phyloP scores from a whole-genome alignment of 2,888 invertebrate species.

The Diplolepis rosae region DNA sequence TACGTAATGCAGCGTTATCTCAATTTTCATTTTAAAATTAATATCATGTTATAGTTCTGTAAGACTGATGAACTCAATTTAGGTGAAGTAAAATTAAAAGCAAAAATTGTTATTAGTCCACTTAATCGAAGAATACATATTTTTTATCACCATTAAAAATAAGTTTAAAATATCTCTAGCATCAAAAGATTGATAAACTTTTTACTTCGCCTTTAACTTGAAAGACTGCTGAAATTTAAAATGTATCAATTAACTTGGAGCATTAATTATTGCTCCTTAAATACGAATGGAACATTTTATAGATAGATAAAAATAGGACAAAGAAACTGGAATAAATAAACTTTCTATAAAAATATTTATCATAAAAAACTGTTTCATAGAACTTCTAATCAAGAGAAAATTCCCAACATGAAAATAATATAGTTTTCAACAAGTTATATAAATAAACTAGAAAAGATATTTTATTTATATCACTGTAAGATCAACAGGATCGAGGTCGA shows the following conservation, averaged over 20 bases:
- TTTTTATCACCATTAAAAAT: not conserved
- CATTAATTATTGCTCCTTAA: too few species aligned
- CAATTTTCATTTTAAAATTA: not conserved
- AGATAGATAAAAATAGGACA: too few species aligned
- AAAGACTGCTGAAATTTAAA: too few species aligned
- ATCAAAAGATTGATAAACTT: too few species aligned
- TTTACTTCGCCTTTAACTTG: too few species aligned
- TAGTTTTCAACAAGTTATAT: conserved; percentile 1
- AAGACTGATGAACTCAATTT: conserved; percentile 15
- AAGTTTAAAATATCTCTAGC: too few species aligned
- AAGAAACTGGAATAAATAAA: too few species aligned
- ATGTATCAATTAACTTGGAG: too few species aligned
- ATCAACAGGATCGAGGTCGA: conserved; percentile 16
- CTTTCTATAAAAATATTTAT: not conserved
- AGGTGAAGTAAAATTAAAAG: conserved; percentile 13
- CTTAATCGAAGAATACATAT: not conserved
- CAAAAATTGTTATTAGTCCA: not conserved
- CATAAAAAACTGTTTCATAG: not conserved
- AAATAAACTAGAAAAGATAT: conserved; percentile 4
- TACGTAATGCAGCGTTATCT: not conserved
- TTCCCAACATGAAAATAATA: not conserved
- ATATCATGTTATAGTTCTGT: not conserved
- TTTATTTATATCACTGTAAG: conserved; percentile 22
- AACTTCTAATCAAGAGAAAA: not conserved
- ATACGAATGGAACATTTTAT: too few species aligned